Evolutionary conservation across 2,797 vertebrate species (phyloP), one percentile per base, ranked within the genome.

Genomic region (Girardinus metallicus): DNA sequence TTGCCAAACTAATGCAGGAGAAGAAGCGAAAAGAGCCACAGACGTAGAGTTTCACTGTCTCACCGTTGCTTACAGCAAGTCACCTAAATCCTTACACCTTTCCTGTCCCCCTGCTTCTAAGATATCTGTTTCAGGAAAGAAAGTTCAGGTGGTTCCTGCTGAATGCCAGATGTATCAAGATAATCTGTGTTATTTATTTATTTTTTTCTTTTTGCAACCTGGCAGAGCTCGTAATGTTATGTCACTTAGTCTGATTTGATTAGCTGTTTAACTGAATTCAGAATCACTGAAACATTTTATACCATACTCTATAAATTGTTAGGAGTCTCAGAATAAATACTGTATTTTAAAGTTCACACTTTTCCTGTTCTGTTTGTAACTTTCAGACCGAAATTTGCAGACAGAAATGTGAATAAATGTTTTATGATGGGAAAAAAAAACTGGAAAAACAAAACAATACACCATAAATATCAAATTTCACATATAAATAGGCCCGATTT

Each of bases 101-200:
- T 8, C 7, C 34, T 36, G 13, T 6, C 55, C 1, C 53, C 31
- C 34, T 4, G 9, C 62, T 66, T 66, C 57, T 39, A 39, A 66
- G 62, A 66, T 21, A 66, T 66, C 16, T 34, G 8, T 64, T 64
- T 64, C 60, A 36, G 60, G 62, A 23, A 21, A 39, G 15, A 66
- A 66, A 66, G 34, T 36, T 11, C 34, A 66, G 62, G 18, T 66
- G 18, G 15, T 66, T 39, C 60, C 34, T 39, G 31, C 62, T 66
- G 62, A 36, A 66, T 66, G 34, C 34, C 62, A 39, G 62, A 23
- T 66, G 62, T 66, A 39, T 66, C 62, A 66, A 36, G 62, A 66
- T 39, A 39, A 66, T 9, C 13, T 6, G 31, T 36, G 60, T 29
- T 3, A 8, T 12, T n/a, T n/a, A n/a, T n/a, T n/a, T n/a, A n/a